A percentile compares a stretch with the other conserved stretches of the same genome.
phyloP scores from a whole-genome alignment of 2,797 vertebrate species.

The Natrix natrix region DNA sequence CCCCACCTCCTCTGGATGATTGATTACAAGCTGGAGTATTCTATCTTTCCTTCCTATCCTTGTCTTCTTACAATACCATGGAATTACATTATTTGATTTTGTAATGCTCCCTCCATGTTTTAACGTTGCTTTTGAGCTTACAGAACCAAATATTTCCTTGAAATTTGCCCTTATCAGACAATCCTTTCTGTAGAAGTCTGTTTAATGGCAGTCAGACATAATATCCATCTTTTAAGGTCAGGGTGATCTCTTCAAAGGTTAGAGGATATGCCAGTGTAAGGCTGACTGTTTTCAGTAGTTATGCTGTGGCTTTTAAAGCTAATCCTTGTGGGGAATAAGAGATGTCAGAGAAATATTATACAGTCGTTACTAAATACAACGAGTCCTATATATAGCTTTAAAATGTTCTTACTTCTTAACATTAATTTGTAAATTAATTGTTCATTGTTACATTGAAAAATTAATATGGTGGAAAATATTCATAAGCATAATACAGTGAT shows the following conservation, averaged over 20 bases:
- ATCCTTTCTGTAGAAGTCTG: conserved; percentile 37
- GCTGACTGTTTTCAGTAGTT: conserved; percentile 49
- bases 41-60: not conserved
- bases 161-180: conserved; percentile 48
- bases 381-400: conserved; percentile 21
- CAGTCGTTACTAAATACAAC: conserved; percentile 32
- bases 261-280: conserved; percentile 43
- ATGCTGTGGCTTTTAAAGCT: conserved; percentile 43
- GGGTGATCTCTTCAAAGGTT: conserved; percentile 63
- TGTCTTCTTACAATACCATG: not conserved
- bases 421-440: not conserved
- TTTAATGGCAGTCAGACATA: conserved; percentile 56
- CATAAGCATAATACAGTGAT: not conserved
- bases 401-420: not conserved
- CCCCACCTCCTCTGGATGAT: not conserved
- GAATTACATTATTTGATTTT: not conserved
- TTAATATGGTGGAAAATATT: not conserved
- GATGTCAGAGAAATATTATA: conserved; percentile 33
- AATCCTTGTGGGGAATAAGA: conserved; percentile 44
- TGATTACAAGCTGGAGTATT: not conserved
- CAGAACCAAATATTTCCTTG: conserved; percentile 43
- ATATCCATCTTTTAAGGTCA: conserved; percentile 58
- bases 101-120: conserved; percentile 30
- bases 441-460: not conserved
- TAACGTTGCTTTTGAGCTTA: conserved; percentile 35